Evolutionary conservation across 2,113 vertebrate genomes (phyloP).

Genomic region (Periophthalmodon schlosseri): DNA sequence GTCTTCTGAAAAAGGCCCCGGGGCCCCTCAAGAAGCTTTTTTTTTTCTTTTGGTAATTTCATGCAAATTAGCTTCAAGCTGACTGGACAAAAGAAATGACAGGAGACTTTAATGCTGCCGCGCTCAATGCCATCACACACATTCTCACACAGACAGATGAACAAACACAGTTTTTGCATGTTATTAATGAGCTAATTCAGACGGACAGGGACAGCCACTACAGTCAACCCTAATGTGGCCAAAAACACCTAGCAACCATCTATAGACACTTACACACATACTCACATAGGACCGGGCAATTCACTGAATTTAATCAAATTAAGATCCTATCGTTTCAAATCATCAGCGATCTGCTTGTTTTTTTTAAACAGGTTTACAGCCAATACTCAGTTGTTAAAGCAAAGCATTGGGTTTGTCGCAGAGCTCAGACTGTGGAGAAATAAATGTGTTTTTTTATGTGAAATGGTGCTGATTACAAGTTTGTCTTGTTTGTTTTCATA

Average conservation of each 20-base stretch:
- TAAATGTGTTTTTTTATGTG: too few species aligned
- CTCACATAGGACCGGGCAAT: background rate
- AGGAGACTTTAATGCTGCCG: conserved; percentile 64
- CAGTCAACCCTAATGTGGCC: conserved; percentile 29
- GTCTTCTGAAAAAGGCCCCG: conserved; percentile 46
- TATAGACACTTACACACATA: background rate
- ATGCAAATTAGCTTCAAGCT: conserved; percentile 72
- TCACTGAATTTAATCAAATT: background rate
- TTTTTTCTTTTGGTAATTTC: conserved; percentile 65
- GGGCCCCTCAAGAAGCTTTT: conserved; percentile 60
- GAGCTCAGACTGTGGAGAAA: too few species aligned
- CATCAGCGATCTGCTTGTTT: background rate
- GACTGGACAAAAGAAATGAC: conserved; percentile 64
- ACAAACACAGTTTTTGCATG: conserved; percentile 33
- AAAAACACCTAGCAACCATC: conserved; percentile 27
- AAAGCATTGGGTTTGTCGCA: too few species aligned
- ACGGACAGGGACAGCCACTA: conserved; percentile 29
- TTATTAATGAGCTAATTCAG: conserved; percentile 48
- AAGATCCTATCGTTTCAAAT: background rate
- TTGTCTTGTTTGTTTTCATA: background rate
- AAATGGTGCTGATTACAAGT: too few species aligned
- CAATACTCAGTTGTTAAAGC: too few species aligned
- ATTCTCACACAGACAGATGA: conserved; percentile 35
- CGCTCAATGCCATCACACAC: conserved; percentile 59
- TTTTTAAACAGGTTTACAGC: background rate